Evolutionary conservation across 2,113 vertebrate species (phyloP).

Genomic region (Vombatus ursinus): DNA sequence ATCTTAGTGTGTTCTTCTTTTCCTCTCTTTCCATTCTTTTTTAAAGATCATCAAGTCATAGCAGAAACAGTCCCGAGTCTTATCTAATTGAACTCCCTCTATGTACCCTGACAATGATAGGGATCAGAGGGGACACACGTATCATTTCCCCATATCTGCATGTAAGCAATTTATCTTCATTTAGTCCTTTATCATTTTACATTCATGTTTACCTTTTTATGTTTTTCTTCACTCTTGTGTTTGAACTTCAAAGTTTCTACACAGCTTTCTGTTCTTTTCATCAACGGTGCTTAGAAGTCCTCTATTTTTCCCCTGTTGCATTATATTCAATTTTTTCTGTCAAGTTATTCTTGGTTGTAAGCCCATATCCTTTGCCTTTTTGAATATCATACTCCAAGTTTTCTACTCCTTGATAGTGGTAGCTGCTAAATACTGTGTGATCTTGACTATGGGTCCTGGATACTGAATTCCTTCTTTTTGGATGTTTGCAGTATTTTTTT

Average conservation of each 20-base stretch:
- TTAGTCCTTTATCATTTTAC: background rate
- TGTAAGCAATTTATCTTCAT: background rate
- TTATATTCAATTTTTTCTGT: background rate
- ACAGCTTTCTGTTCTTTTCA: background rate
- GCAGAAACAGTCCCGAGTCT: background rate
- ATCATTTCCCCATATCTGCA: background rate
- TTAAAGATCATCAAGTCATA: background rate
- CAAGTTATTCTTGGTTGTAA: background rate
- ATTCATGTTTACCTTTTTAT: background rate
- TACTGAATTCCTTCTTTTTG: background rate
- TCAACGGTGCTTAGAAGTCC: background rate
- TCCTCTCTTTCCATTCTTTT: background rate
- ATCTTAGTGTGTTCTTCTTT: background rate
- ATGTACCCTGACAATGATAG: background rate
- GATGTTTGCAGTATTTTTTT: background rate
- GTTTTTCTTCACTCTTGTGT: background rate
- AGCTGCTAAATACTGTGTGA: background rate
- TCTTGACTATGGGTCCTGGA: background rate
- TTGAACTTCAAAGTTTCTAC: background rate
- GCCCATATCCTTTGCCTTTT: background rate
- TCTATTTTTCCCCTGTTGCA: background rate
- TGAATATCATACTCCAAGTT: background rate
- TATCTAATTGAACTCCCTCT: background rate
- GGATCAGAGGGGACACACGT: background rate
- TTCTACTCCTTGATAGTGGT: background rate